Evolutionary conservation across 2,888 invertebrate genomes (phyloP).

Genomic region (Notocelia uddmanniana): DNA sequence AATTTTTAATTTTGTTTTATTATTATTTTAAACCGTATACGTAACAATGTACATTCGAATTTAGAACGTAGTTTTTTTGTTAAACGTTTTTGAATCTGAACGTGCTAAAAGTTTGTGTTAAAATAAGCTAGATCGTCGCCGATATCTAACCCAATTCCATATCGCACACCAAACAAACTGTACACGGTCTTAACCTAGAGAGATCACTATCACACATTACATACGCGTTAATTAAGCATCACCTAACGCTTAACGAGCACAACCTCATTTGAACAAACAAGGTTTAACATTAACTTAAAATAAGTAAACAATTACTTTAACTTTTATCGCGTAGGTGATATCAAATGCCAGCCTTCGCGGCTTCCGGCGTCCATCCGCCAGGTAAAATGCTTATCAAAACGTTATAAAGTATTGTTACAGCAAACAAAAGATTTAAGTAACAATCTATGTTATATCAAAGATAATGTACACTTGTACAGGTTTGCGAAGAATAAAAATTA

Average conservation of each 20-base stretch:
- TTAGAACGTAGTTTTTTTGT: neutral
- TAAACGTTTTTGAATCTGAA: neutral
- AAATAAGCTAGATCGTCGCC: slow-evolving; percentile 24
- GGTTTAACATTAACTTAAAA: slow-evolving; percentile 52
- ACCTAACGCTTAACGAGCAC: slow-evolving; percentile 61
- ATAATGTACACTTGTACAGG: slow-evolving; percentile 5
- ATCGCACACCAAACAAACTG: slow-evolving; percentile 58
- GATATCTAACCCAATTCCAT: slow-evolving; percentile 51
- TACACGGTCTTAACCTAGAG: slow-evolving; percentile 78
- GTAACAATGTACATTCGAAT: neutral
- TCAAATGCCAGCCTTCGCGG: slow-evolving; percentile 53
- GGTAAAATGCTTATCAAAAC: slow-evolving; percentile 55
- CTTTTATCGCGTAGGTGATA: slow-evolving; percentile 43
- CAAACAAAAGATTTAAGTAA: slow-evolving; percentile 51
- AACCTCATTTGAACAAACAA: slow-evolving; percentile 66
- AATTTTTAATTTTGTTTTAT: neutral
- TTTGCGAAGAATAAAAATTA: slow-evolving; percentile 16
- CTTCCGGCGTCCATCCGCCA: slow-evolving; percentile 60
- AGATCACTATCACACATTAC: slow-evolving; percentile 65
- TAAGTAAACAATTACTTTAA: slow-evolving; percentile 40
- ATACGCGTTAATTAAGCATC: slow-evolving; percentile 66
- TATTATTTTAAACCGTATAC: neutral
- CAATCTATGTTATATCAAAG: slow-evolving; percentile 30
- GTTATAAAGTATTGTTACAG: slow-evolving; percentile 51
- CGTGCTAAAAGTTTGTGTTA: neutral